These are phyloP conservation scores for Sinocyclocheilus grahami DNA, from an alignment of 2,113 vertebrate genomes.

Conservation along the genomic window DNA sequence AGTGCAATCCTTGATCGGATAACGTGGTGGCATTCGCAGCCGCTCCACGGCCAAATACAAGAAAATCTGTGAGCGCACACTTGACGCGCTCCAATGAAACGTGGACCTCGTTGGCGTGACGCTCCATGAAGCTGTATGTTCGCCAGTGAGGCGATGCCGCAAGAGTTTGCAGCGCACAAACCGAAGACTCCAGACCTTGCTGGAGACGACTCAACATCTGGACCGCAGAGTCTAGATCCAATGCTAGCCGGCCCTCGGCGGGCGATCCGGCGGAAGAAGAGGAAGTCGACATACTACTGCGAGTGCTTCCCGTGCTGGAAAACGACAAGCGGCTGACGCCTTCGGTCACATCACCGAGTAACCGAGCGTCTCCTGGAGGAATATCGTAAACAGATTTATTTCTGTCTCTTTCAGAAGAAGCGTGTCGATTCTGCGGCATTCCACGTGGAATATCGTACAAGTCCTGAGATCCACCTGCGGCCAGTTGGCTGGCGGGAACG, in stretches of 20 bases:
- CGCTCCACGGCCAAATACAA: constrained; percentile 84
- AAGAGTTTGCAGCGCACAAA: constrained; percentile 77
- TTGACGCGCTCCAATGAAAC: constrained; percentile 82
- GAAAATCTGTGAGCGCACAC: constrained; percentile 78
- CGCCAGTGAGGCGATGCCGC: constrained; percentile 84
- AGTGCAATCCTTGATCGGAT: constrained; percentile 80
- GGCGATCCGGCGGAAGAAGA: constrained; percentile 86
- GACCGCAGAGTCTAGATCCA: constrained; percentile 86
- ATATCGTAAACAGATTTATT: constrained; percentile 86
- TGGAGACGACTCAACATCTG: constrained; percentile 84
- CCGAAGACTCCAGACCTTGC: constrained; percentile 79
- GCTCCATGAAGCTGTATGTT: constrained; percentile 85
- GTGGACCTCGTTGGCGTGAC: constrained; percentile 84
- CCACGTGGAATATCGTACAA: constrained; percentile 89
- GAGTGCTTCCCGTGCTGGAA: constrained; percentile 91
- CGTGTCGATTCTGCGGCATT: constrained; percentile 70
- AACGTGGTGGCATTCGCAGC: constrained; percentile 81
- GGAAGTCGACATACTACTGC: constrained; percentile 96
- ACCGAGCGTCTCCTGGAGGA: constrained; percentile 76
- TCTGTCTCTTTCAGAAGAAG: constrained; percentile 64
- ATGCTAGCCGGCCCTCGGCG: constrained; percentile 71
- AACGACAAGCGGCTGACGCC: constrained; percentile 91
- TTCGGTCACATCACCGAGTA: constrained; percentile 81
- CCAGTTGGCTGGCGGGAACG: constrained; percentile 71
- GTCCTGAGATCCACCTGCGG: constrained; percentile 73